Evolutionary conservation across 2,797 vertebrate genomes (phyloP), one percentile per base, ranked within the genome.

Genomic region (Euphonia xanthogaster): DNA sequence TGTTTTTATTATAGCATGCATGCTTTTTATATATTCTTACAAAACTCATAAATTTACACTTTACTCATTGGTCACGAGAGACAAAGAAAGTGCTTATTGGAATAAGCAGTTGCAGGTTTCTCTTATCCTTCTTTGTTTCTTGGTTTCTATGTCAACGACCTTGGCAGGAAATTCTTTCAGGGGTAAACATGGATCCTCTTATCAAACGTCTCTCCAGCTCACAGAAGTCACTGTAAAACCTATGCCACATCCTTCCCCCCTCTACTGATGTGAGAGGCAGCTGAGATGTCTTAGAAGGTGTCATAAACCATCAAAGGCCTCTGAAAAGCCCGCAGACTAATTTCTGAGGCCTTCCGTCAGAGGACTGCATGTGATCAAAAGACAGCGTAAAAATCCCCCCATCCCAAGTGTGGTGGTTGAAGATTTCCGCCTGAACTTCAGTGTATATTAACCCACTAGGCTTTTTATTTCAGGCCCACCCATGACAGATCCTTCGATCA

Each of bases 401-500:
- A 10, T 37, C 16, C 20, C 12, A 50, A 18, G 21, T 12, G 4
- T 44, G 28, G 6, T 44, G 7, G 12, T 61, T 15, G n/a, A 21
- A n/a, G 8, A 5, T 30, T 70, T 47, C 24, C 28, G 39, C 17
- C 24, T 47, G 14, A 62, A 21, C 14, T 9, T 50, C n/a, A 25
- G 20, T 24, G 16, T 33, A 12, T 23, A 54, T 67, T 53, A 61
- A 31, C 25, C 7, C 42, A 23, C 15, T 5, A 22, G 28, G 15
- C 4, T 66, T 47, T 88, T 5, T 20, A 31, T 68, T 50, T 55
- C 16, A 5, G 25, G 42, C 7, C 20, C 12, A 39, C 1, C 2
- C 8, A 20, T 28, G 6, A 57, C 3, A 12, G n/a, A 62, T 33
- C 23, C 17, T 50, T 44, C 0, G 0, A 30, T 19, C 12, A 18